Conservation (phyloP, 2,888 invertebrate genomes). For the Troides oblongomaculatus region DNA sequence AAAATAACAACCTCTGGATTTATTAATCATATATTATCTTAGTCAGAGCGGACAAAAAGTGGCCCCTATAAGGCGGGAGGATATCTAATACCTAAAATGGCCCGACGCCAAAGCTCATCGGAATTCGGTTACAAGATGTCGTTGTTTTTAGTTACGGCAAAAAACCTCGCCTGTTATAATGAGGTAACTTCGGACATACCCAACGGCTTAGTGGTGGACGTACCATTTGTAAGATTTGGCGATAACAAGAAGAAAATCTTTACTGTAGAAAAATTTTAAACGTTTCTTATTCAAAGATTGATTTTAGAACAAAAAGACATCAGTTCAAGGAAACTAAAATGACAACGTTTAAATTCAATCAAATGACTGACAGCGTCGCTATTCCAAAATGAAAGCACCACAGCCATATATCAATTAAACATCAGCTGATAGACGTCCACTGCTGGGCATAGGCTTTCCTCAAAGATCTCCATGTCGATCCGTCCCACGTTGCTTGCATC, state of each 20-base stretch:
- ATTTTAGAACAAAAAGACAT: too few species aligned
- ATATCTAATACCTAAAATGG: slow-evolving; percentile 30
- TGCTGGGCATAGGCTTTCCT: too few species aligned
- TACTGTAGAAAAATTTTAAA: too few species aligned
- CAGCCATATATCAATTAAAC: too few species aligned
- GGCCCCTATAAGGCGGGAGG: slow-evolving; percentile 18
- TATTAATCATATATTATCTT: slow-evolving; percentile 21
- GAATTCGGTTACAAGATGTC: slow-evolving; percentile 28
- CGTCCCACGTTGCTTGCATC: too few species aligned
- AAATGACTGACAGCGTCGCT: too few species aligned
- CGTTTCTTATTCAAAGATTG: too few species aligned
- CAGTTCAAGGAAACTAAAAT: too few species aligned
- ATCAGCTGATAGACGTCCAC: too few species aligned
- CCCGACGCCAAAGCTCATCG: slow-evolving; percentile 25
- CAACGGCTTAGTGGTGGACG: slow-evolving; percentile 1
- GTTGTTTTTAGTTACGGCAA: slow-evolving; percentile 23
- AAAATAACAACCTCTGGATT: slow-evolving; percentile 22
- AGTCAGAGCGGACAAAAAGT: slow-evolving; percentile 15
- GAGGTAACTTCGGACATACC: slow-evolving; percentile 16
- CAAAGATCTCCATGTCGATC: too few species aligned
- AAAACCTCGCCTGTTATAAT: slow-evolving; percentile 23
- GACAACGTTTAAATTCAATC: too few species aligned
- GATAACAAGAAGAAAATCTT: neutral
- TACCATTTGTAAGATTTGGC: neutral
- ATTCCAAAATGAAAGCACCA: too few species aligned